Base-by-base conservation (phyloP, 2,797 vertebrate genomes). In the Neosilurus hyrtlii region DNA sequence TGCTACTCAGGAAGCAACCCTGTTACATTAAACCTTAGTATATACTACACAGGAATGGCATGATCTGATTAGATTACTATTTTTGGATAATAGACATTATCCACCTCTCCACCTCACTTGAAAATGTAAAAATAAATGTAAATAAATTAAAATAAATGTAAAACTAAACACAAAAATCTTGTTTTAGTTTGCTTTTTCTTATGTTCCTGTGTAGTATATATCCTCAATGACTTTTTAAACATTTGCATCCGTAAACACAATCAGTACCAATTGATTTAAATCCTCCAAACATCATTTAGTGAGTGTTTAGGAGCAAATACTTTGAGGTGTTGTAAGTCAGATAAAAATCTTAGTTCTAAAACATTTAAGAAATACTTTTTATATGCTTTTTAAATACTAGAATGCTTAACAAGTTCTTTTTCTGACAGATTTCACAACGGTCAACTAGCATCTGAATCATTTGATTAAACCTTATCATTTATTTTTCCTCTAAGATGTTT, bases 191-290 rank as follows among this genome's bases (percentile, higher is more conserved):
- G 2, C 37, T 43, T 43, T 43, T 43, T 43, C 37, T 43, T 43
- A 3, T 43, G 37, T 43, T 43, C 37, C 37, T 43, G 37, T 43
- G 37, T 43, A 43, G 37, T 43, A 43, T 43, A 43, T 43, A 3
- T 43, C 37, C 37, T 43, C n/a, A 43, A 43, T 43, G 2, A 43
- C 6, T 43, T 43, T 43, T 43, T 14, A 76, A 70, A 77, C 73
- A 83, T 30, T 59, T 49, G 52, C 18, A 22, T 16, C 12, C 61
- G 9, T 51, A 71, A 62, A 51, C 56, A 26, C 56, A 54, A 63
- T 51, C 74, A 61, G 43, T 67, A 78, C 67, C 78, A 59, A 30
- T 59, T 83, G 59, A 35, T 77, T 43, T 70, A 62, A 30, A 83
- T 71, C 37, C 10, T 62, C 18, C 9, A 52, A 51, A 71, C 65